Percentiles rank a stretch among this genome's conserved stretches.
Conservation (phyloP, 30 jellyfish, hydroid and myxozoan genomes). For the Pelagia noctiluca region DNA sequence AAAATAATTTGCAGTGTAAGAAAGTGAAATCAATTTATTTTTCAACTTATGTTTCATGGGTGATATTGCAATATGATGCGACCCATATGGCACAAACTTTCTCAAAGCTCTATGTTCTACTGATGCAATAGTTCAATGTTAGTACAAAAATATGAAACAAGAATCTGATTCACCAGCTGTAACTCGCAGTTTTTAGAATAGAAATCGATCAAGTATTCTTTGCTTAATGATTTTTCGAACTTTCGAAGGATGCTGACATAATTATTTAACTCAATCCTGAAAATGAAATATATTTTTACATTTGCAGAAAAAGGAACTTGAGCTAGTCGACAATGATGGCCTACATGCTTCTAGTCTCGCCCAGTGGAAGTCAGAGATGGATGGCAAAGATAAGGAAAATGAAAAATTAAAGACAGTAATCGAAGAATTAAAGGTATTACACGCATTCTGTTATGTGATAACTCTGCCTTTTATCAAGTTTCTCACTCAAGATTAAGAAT, state of each 20-base stretch:
- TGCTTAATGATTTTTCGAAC: neutral
- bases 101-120: no score
- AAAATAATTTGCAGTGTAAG: no score
- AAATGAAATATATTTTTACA: neutral
- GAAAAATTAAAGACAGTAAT: slow-evolving; percentile 30
- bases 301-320: neutral
- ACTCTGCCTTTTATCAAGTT: neutral
- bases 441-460: neutral
- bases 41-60: no score
- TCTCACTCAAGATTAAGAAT: neutral
- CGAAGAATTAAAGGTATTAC: slow-evolving; percentile 65
- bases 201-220: neutral
- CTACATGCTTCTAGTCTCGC: slow-evolving; percentile 55
- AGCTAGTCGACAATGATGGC: neutral
- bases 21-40: no score
- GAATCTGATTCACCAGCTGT: neutral
- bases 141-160: neutral
- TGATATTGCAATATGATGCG: no score
- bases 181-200: neutral
- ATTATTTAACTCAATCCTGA: neutral
- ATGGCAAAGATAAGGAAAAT: slow-evolving; percentile 69
- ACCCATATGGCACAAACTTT: no score
- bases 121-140: neutral
- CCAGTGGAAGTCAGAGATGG: slow-evolving; percentile 70
- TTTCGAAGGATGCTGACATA: neutral